Evolutionary conservation across 2,113 vertebrate species (phyloP).

Genomic region (Cairina moschata): DNA sequence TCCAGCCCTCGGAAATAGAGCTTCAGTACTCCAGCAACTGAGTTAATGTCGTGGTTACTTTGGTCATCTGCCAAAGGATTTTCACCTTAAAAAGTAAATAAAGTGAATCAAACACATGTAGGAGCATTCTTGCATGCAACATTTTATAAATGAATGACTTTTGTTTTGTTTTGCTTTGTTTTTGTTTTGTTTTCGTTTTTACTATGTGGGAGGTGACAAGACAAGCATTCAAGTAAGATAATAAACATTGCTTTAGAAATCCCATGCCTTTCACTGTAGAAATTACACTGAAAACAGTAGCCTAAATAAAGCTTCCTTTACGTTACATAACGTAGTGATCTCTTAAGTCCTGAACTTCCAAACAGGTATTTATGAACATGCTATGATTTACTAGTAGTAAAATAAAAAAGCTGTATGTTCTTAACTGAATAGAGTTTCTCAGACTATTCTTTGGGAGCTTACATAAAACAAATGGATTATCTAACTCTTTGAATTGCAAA

Average conservation of each 20-base stretch:
- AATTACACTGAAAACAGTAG: slow-evolving; percentile 73
- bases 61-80: slow-evolving; percentile 96
- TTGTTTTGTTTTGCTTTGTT: neutral
- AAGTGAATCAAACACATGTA: slow-evolving; percentile 48
- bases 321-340: slow-evolving; percentile 52
- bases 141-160: slow-evolving; percentile 17
- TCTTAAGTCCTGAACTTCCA: slow-evolving; percentile 37
- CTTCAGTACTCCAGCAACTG: slow-evolving; percentile 97
- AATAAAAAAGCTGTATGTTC: neutral
- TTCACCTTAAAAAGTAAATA: slow-evolving; percentile 84
- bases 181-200: neutral
- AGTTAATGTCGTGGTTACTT: slow-evolving; percentile 98
- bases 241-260: slow-evolving; percentile 73
- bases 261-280: slow-evolving; percentile 6
- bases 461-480: neutral
- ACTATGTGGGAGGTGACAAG: slow-evolving; percentile 63
- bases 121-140: neutral
- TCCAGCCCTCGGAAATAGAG: slow-evolving; percentile 98
- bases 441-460: neutral
- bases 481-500: neutral
- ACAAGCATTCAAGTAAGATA: slow-evolving; percentile 65
- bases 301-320: slow-evolving; percentile 66
- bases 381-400: neutral
- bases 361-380: neutral
- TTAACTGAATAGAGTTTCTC: neutral